Percentiles rank a stretch among this genome's conserved stretches.
These are phyloP conservation scores for Drosophila limbata DNA, from an alignment of 2,888 invertebrate species.

Conservation along the genomic window DNA sequence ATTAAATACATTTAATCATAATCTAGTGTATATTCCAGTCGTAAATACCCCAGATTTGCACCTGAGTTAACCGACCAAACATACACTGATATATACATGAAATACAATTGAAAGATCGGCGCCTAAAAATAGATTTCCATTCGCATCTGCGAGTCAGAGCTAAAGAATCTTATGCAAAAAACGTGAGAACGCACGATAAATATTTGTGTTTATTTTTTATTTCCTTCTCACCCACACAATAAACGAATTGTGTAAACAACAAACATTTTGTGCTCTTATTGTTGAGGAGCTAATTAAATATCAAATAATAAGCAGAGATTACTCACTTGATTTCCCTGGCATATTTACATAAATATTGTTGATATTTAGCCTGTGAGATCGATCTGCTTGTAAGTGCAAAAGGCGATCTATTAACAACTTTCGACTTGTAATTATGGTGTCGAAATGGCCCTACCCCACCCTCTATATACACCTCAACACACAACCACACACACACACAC, in stretches of 20 bases:
- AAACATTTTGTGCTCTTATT: constrained; percentile 56
- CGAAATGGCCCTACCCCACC: constrained; percentile 31
- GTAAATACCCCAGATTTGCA: constrained; percentile 29
- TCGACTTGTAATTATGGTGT: constrained; percentile 51
- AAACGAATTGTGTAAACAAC: constrained; percentile 62
- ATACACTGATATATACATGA: constrained; percentile 38
- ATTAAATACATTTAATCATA: neutral
- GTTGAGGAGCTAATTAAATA: constrained; percentile 30
- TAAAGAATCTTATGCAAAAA: constrained; percentile 71
- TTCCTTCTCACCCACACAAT: constrained; percentile 27
- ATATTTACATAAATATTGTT: constrained; percentile 24
- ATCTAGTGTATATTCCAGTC: constrained; percentile 34
- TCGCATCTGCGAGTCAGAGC: constrained; percentile 61
- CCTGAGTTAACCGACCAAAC: constrained; percentile 60
- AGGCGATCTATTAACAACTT: constrained; percentile 67
- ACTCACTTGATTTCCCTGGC: constrained; percentile 2
- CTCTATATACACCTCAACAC: constrained; percentile 14
- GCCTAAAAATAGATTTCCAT: constrained; percentile 71
- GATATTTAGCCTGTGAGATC: constrained; percentile 21
- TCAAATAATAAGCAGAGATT: constrained; percentile 7
- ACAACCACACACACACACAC: constrained; percentile 39
- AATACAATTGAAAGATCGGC: constrained; percentile 18
- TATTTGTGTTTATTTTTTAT: constrained; percentile 43
- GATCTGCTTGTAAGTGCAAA: constrained; percentile 38
- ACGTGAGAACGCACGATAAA: constrained; percentile 71